Base-by-base conservation (phyloP, 1,140 invertebrate species). In the Drosophila elegans region DNA sequence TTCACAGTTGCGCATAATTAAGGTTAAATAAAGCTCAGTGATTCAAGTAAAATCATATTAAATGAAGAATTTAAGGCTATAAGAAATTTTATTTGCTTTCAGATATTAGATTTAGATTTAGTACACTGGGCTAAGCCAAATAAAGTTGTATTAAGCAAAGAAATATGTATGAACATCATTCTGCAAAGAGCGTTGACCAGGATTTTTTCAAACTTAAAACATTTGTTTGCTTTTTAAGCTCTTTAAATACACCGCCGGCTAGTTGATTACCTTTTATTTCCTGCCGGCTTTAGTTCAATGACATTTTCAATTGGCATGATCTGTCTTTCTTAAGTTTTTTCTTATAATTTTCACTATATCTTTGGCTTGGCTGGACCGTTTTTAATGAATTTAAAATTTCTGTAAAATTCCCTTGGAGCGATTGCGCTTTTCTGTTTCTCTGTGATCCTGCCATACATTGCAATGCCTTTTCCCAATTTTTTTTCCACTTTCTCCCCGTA, bases 351-450 rank as follows among this genome's bases (percentile, higher is more conserved):
- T 1, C 10, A 32, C 16, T 16, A 21, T 39, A n/a, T 66, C 32
- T 52, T 9, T 54, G 4, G 11, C 25, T 55, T 54, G 11, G 3
- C 36, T 39, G 38, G 56, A 41, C 21, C 29, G 60, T 74, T 74
- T 42, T 42, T 74, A 69, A 79, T 60, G 52, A 74, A 68, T 79
- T 79, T 74, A 62, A 79, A 79, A 68, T 62, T 59, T 60, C 52
- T 67, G 51, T 57, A 74, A 78, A 63, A 78, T 45, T 61, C 53
- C 62, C 71, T 71, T 36, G 41, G 16, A 71, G 63, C 59, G 60
- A 34, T 59, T 60, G 71, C 57, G 36, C n/a, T 51, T n/a, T 27
- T 53, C 7, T 29, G 39, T 62, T 59, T 45, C 21, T 34, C 9
- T 53, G 42, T 12, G 21, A 53, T 76, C 42, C 13, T 39, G 16